These are phyloP conservation scores for Styela clava DNA, from an alignment of 23 tunicate genomes.

Conservation along the genomic window DNA sequence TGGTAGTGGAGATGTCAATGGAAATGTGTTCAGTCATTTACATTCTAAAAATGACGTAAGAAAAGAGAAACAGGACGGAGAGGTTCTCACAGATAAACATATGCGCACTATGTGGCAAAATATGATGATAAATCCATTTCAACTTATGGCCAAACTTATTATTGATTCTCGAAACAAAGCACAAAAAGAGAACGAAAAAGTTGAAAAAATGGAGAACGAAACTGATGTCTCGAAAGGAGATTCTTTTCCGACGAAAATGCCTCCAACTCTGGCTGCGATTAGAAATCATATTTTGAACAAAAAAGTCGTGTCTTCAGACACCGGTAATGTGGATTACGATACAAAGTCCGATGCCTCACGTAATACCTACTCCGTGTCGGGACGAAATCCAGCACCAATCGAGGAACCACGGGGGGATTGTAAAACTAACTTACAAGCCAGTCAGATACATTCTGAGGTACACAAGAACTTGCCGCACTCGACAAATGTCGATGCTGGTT, in stretches of 20 bases:
- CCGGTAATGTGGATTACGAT: too few relatives aligned
- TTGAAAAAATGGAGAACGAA: not conserved
- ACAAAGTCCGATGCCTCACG: too few relatives aligned
- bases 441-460: too few relatives aligned
- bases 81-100: not conserved
- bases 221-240: not conserved
- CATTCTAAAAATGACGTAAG: not conserved
- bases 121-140: not conserved
- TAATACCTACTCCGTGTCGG: too few relatives aligned
- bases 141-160: not conserved
- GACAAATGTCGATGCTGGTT: too few relatives aligned
- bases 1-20: not conserved
- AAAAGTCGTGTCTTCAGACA: too few relatives aligned
- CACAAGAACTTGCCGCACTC: too few relatives aligned
- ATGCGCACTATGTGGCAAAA: not conserved
- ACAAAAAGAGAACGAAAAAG: not conserved
- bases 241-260: not conserved
- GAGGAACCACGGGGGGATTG: too few relatives aligned
- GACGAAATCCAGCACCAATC: too few relatives aligned
- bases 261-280: not conserved
- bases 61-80: not conserved
- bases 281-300: not conserved
- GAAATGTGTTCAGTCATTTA: not conserved
- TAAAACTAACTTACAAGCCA: too few relatives aligned
- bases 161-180: not conserved